Evolutionary conservation across 30 jellyfish, hydroid and myxozoan genomes (phyloP).

Genomic region (Aurelia sp.): DNA sequence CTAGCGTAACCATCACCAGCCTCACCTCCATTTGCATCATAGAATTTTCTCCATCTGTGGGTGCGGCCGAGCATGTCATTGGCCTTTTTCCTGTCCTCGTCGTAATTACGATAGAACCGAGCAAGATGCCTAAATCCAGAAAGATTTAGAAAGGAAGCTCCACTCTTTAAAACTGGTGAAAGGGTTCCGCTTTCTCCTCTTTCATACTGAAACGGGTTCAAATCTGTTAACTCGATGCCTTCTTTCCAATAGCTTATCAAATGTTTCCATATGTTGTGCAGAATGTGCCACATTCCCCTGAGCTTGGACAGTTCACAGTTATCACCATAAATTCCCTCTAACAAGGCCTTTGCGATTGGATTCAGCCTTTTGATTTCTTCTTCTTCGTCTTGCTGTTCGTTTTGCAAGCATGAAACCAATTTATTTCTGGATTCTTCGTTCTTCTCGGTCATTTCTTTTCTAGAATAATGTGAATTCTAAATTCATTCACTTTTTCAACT

Average conservation of each 20-base stretch:
- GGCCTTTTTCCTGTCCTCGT: neutral
- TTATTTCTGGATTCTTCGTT: too few species aligned
- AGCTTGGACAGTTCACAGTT: conserved; percentile 27
- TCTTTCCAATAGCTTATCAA: conserved; percentile 5
- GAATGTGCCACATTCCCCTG: conserved; percentile 28
- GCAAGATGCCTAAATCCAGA: too few species aligned
- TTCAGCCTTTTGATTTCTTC: neutral
- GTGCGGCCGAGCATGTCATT: neutral
- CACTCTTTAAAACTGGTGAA: too few species aligned
- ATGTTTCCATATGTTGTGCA: conserved; percentile 10
- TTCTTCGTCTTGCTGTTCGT: too few species aligned
- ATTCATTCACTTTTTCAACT: too few species aligned
- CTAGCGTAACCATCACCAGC: neutral
- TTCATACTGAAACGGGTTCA: too few species aligned
- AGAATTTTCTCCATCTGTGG: neutral
- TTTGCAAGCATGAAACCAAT: too few species aligned
- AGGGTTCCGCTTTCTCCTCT: too few species aligned
- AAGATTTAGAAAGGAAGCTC: too few species aligned
- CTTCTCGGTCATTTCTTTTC: too few species aligned
- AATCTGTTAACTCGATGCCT: neutral
- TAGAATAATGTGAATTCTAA: too few species aligned
- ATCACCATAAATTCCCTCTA: conserved; percentile 20
- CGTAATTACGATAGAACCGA: neutral
- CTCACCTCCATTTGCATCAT: neutral
- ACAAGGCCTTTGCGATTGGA: conserved; percentile 23